A percentile compares a stretch with the other conserved stretches of the same genome.
phyloP scores from a whole-genome alignment of 2,888 invertebrate species.

The Sesia bembeciformis region DNA sequence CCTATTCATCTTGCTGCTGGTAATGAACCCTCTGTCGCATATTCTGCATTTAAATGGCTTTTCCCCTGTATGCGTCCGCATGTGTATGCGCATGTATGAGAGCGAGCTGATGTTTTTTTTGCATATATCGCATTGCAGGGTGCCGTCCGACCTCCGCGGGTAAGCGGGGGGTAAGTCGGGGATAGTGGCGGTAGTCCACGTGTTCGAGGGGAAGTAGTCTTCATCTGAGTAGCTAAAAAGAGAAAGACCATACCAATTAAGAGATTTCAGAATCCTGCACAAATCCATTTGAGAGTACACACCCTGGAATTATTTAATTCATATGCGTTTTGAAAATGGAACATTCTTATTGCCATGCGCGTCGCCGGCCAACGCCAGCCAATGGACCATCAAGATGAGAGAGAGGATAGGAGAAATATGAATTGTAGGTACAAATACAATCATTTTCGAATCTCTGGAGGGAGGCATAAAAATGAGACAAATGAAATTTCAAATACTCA shows the following conservation, averaged over 20 bases:
- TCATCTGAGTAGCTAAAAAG: conserved; percentile 36
- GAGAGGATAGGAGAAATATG: too few species aligned
- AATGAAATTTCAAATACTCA: conserved; percentile 3
- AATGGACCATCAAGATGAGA: too few species aligned
- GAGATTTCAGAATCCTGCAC: too few species aligned
- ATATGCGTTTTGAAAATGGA: too few species aligned
- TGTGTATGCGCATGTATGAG: conserved; percentile 47
- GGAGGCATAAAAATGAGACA: background rate
- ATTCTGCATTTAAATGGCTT: conserved; percentile 48
- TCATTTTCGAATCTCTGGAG: too few species aligned
- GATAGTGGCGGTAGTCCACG: conserved; percentile 30
- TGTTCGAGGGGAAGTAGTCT: conserved; percentile 57
- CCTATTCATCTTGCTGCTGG: conserved; percentile 56
- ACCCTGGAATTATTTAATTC: too few species aligned
- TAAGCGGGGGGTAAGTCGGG: conserved; percentile 10
- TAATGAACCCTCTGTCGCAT: conserved; percentile 50
- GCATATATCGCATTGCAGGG: conserved; percentile 32
- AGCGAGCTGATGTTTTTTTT: conserved; percentile 40
- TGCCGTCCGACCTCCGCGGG: background rate
- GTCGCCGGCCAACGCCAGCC: too few species aligned
- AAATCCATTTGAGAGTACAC: too few species aligned
- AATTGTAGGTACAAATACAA: too few species aligned
- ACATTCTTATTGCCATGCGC: too few species aligned
- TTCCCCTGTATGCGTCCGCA: conserved; percentile 59
- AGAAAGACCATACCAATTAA: background rate